Conservation (phyloP, 2,888 invertebrate genomes). For the Anthoptus insignis region DNA sequence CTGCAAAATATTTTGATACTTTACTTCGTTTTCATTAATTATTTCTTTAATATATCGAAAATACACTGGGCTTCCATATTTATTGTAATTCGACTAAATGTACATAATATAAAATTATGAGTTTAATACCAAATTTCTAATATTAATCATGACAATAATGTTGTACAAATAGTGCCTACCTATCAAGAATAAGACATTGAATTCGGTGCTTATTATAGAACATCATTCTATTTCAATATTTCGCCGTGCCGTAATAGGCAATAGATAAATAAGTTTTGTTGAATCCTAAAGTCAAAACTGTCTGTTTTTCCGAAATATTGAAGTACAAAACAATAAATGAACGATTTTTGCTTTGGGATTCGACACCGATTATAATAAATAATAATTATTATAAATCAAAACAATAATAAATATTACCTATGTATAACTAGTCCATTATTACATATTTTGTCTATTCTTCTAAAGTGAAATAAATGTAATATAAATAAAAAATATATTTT, state of each 20-base stretch:
- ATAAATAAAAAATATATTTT: too few species aligned
- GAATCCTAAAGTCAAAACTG: slow-evolving; percentile 11
- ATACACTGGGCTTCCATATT: neutral
- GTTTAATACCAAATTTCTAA: slow-evolving; percentile 30
- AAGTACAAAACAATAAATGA: slow-evolving; percentile 6
- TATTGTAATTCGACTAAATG: slow-evolving; percentile 14
- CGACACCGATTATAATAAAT: neutral
- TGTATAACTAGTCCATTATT: neutral
- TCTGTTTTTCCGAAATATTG: neutral
- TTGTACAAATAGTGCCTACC: slow-evolving; percentile 22
- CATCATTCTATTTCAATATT: too few species aligned
- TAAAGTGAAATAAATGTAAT: too few species aligned
- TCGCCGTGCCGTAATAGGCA: too few species aligned
- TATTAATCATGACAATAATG: slow-evolving; percentile 21
- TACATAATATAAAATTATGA: slow-evolving; percentile 18
- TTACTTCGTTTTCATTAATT: too few species aligned
- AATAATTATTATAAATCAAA: neutral
- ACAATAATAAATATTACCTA: neutral
- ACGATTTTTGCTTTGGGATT: slow-evolving; percentile 18
- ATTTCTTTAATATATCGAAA: too few species aligned
- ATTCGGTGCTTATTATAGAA: neutral
- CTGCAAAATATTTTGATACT: too few species aligned
- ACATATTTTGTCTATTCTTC: too few species aligned
- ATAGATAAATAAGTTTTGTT: slow-evolving; percentile 2
- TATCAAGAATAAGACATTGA: neutral